A percentile compares a stretch with the other conserved stretches of the same genome.
Evolutionary conservation across 1,140 invertebrate genomes (phyloP).

Genomic region (Dendroctonus valens): DNA sequence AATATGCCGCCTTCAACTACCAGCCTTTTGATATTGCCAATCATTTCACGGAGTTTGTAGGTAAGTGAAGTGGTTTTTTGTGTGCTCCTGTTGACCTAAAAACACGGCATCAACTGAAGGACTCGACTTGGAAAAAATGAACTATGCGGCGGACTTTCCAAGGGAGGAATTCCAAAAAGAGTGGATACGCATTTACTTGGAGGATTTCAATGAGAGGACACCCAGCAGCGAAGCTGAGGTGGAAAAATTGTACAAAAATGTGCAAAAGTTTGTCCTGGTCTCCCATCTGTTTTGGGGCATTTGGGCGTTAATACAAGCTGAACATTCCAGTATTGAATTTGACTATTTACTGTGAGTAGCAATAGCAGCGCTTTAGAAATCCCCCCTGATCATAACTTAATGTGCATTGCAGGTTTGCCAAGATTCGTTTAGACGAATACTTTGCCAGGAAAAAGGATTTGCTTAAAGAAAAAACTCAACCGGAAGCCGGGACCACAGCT

Average conservation of each 20-base stretch:
- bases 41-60: constrained; percentile 97
- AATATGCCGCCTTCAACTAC: constrained; percentile 93
- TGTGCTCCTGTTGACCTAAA: neutral
- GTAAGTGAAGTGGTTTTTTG: constrained; percentile 54
- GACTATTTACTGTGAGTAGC: constrained; percentile 83
- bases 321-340: constrained; percentile 90
- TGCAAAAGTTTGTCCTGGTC: constrained; percentile 76
- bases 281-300: constrained; percentile 90
- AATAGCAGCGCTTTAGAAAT: neutral
- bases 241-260: constrained; percentile 70
- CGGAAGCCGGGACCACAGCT: too few relatives aligned
- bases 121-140: constrained; percentile 58
- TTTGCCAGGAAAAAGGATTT: constrained; percentile 55
- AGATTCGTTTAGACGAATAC: constrained; percentile 65
- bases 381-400: neutral
- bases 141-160: constrained; percentile 75
- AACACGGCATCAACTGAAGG: neutral
- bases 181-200: constrained; percentile 81
- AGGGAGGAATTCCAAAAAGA: constrained; percentile 71
- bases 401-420: constrained; percentile 60
- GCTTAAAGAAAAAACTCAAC: too few relatives aligned
- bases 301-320: constrained; percentile 89
- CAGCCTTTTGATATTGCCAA: constrained; percentile 97
- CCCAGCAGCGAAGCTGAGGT: constrained; percentile 58
- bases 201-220: constrained; percentile 55